Evolutionary conservation across 64 coral and sea anemone genomes (phyloP).

Genomic region (Cladopsammia gracilis): DNA sequence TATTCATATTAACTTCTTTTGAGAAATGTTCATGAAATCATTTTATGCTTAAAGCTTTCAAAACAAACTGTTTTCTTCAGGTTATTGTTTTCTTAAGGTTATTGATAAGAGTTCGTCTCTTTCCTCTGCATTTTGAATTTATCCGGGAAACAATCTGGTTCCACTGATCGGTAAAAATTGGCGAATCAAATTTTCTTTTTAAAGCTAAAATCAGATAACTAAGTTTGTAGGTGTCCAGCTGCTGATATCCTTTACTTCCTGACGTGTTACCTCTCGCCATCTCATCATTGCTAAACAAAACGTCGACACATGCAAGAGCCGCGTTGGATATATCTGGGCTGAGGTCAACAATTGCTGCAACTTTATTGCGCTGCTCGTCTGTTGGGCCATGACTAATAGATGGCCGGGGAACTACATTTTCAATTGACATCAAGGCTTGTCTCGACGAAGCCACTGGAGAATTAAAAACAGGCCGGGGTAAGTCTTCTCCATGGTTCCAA

Average conservation of each 20-base stretch:
- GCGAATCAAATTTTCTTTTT: no score
- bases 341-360: background rate
- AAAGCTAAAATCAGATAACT: no score
- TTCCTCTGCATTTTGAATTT: no score
- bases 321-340: background rate
- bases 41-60: no score
- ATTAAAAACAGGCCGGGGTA: background rate
- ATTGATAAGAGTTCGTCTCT: no score
- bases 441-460: background rate
- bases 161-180: no score
- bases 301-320: slow-evolving; percentile 9
- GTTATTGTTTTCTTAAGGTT: no score
- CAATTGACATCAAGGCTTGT: background rate
- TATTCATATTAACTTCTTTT: no score
- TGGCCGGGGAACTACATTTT: background rate
- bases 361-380: slow-evolving; percentile 1
- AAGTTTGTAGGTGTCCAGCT: no score
- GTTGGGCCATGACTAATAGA: slow-evolving; percentile 1
- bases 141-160: background rate
- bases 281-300: slow-evolving; percentile 7
- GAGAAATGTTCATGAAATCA: no score
- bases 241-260: background rate
- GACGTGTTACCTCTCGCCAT: slow-evolving; percentile 23
- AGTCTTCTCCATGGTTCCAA: background rate
- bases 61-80: no score